Evolutionary conservation across 2,888 invertebrate species (phyloP), one percentile per base, ranked within the genome.

Genomic region (Antitype chi): DNA sequence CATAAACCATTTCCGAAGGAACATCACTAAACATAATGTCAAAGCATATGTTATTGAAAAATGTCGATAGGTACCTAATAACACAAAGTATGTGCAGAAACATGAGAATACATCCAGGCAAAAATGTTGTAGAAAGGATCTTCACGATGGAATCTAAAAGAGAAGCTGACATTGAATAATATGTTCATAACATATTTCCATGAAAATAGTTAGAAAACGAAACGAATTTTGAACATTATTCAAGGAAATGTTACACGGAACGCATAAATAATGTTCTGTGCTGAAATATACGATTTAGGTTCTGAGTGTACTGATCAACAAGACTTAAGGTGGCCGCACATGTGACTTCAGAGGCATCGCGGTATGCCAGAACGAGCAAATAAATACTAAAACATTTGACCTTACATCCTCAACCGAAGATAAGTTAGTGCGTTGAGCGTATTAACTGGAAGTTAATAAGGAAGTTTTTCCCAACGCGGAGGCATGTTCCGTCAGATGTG

Each of bases 201-300:
- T 81, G 66, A 72, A 69, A 85, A 76, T 82, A 71, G 52, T 68
- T 68, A 73, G 73, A 78, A 70, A 76, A 79, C 47, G 70, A 80
- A 77, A 69, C 74, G 72, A 77, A 78, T 76, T 86, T 84, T 67
- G 63, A 79, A 80, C 69, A 79, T 80, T 76, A 80, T 76, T 84
- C 64, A 72, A 55, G 52, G 62, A 74, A 76, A 78, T 57, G 66
- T 74, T 74, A 43, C 70, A 59, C 15, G 28, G 64, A 64, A 67
- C 69, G 73, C 75, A 86, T 87, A 89, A 82, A 89, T 52, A 55
- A 78, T 81, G 84, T 88, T 80, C 85, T 80, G 85, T 85, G 80
- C 82, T 85, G 76, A 87, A 89, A 86, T 87, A 79, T 84, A 88
- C 81, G 85, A 72, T 86, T 84, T 70, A 28, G 60, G 76, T 84